These are phyloP conservation scores for Python bivittatus DNA, from an alignment of 2,113 vertebrate species.

Conservation along the genomic window DNA sequence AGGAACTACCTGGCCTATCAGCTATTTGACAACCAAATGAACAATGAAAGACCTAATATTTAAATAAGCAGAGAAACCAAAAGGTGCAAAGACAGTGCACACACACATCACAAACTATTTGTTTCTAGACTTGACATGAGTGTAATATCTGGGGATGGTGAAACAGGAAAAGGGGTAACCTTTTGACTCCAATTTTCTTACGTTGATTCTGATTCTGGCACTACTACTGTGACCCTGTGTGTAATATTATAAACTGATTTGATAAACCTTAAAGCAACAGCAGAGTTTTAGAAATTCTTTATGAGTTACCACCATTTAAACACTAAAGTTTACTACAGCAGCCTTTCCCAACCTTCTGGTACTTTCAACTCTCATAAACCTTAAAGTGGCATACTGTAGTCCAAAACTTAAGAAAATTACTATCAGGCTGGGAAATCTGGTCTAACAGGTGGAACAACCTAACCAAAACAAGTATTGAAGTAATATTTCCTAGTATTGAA, in stretches of 20 bases:
- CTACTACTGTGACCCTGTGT: accelerated
- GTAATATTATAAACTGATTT: not conserved
- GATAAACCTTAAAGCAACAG: not conserved
- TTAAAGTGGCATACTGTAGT: not conserved
- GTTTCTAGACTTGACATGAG: not conserved
- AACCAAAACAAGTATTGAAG: not conserved
- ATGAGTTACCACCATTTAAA: not conserved
- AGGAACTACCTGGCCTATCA: not conserved
- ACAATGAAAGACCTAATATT: not conserved
- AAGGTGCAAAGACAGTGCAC: accelerated
- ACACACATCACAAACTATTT: not conserved
- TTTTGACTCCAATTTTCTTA: not conserved
- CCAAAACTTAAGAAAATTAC: not conserved
- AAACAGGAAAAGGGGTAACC: not conserved
- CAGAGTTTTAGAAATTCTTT: not conserved
- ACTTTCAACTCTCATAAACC: not conserved
- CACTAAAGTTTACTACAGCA: not conserved
- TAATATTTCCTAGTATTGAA: not conserved
- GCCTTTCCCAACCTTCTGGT: not conserved
- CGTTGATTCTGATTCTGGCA: too few species aligned
- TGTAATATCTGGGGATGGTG: not conserved
- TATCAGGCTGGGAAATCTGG: not conserved
- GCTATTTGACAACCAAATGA: not conserved
- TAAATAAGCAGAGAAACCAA: not conserved
- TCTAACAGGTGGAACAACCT: not conserved